phyloP scores from a whole-genome alignment of 2,113 vertebrate species.

The Phrynosoma platyrhinos region DNA sequence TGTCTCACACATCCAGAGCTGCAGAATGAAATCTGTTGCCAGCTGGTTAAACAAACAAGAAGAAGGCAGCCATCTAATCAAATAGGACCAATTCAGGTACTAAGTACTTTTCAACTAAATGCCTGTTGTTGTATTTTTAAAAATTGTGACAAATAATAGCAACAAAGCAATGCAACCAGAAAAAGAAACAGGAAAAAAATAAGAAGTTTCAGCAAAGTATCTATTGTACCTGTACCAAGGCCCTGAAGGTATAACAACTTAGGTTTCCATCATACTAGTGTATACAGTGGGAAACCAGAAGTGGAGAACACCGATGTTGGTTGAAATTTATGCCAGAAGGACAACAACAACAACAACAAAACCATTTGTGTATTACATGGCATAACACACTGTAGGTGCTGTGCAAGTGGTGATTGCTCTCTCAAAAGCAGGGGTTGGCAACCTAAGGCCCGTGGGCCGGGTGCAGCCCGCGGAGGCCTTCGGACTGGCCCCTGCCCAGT shows the following conservation, averaged over 20 bases:
- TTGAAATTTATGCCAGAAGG: neutral
- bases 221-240: neutral
- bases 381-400: too few species aligned
- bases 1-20: slow-evolving; percentile 95
- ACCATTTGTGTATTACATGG: too few species aligned
- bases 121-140: neutral
- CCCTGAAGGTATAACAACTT: neutral
- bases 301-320: neutral
- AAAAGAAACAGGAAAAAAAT: too few species aligned
- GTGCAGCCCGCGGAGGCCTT: too few species aligned
- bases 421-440: too few species aligned
- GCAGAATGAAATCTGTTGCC: slow-evolving; percentile 97
- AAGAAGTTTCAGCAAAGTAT: neutral
- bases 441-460: too few species aligned
- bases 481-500: too few species aligned
- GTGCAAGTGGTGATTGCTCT: too few species aligned
- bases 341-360: too few species aligned
- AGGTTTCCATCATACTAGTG: neutral
- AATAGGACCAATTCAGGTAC: slow-evolving; percentile 91
- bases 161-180: too few species aligned
- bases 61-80: slow-evolving; percentile 87
- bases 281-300: slow-evolving; percentile 22
- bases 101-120: slow-evolving; percentile 13
- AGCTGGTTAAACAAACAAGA: slow-evolving; percentile 95
- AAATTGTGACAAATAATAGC: too few species aligned